Evolutionary conservation across 2,113 vertebrate species (phyloP), one percentile per base, ranked within the genome.

Genomic region (Corythornis vintsioides): DNA sequence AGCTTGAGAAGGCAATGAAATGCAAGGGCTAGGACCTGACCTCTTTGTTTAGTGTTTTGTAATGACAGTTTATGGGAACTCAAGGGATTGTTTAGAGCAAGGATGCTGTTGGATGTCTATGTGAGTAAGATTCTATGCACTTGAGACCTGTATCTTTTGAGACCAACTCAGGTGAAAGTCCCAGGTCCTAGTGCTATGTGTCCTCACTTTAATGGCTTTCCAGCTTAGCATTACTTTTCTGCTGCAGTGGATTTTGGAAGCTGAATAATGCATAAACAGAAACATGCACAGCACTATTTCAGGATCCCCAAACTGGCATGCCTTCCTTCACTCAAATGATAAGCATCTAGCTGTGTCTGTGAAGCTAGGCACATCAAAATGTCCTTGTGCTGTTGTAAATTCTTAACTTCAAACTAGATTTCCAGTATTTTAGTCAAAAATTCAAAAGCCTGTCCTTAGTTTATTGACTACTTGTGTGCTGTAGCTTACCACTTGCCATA

Each of bases 201-300:
- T 78, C 40, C 11, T 74, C 64, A 31, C 52, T 85, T 83, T 31
- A 60, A 52, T 47, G 40, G 16, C 40, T 92, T 70, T 78, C 75
- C 24, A 75, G 6, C 5, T 80, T 45, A 63, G 11, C 2, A 1
- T 86, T 88, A 81, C 53, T 81, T 93, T 90, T 81, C n/a, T 67
- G 31, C 61, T 81, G 57, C 88, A 80, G 69, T 55, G 13, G 20
- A 1, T 2, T 83, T 91, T 64, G 28, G 38, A 26, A 80, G n/a
- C 60, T 93, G 56, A 95, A 78, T 86, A 91, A 81, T 63, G 26
- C 43, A 80, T 91, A 83, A 87, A 59, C 10, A 85, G 82, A 55
- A 86, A 29, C 20, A 74, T 21, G 73, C 60, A 40, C 7, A 64
- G 35, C 80, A 17, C 43, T 90, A 38, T 93, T 90, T 92, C 69